A percentile compares a stretch with the other conserved stretches of the same genome.
Evolutionary conservation across 1,140 invertebrate genomes (phyloP).

Genomic region (Heliconius hewitsoni): DNA sequence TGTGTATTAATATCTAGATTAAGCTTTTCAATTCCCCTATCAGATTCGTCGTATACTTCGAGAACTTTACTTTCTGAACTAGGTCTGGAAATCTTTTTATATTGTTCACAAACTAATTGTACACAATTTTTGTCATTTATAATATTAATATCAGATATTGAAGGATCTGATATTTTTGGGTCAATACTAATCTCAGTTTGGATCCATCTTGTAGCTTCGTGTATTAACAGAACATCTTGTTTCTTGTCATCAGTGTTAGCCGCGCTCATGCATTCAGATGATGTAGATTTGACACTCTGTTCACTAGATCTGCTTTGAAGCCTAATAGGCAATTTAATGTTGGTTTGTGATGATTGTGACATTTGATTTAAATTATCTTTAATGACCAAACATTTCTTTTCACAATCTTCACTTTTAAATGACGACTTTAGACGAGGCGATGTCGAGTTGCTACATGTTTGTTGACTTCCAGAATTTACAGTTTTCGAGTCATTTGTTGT

Average conservation of each 20-base stretch:
- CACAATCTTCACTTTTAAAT: constrained; percentile 38
- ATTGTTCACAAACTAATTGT: constrained; percentile 52
- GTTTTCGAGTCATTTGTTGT: constrained; percentile 45
- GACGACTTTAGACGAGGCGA: constrained; percentile 24
- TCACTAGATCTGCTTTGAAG: constrained; percentile 38
- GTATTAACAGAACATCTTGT: constrained; percentile 24
- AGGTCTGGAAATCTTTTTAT: constrained; percentile 44
- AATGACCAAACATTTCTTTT: constrained; percentile 39
- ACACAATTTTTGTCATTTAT: constrained; percentile 55
- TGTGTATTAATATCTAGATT: background rate
- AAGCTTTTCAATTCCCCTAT: background rate
- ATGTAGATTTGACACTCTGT: constrained; percentile 38
- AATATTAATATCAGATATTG: constrained; percentile 63
- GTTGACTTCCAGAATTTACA: constrained; percentile 36
- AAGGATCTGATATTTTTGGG: constrained; percentile 67
- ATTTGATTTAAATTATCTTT: constrained; percentile 40
- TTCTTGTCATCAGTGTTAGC: constrained; percentile 21
- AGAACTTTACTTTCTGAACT: constrained; percentile 39
- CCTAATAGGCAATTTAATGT: constrained; percentile 49
- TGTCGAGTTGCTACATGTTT: constrained; percentile 34
- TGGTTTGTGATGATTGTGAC: constrained; percentile 67
- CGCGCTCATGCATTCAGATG: constrained; percentile 22
- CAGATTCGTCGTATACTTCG: background rate
- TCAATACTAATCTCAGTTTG: constrained; percentile 75
- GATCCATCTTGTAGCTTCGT: constrained; percentile 57